Conservation (phyloP, 1,140 invertebrate species). For the Ooceraea biroi region DNA sequence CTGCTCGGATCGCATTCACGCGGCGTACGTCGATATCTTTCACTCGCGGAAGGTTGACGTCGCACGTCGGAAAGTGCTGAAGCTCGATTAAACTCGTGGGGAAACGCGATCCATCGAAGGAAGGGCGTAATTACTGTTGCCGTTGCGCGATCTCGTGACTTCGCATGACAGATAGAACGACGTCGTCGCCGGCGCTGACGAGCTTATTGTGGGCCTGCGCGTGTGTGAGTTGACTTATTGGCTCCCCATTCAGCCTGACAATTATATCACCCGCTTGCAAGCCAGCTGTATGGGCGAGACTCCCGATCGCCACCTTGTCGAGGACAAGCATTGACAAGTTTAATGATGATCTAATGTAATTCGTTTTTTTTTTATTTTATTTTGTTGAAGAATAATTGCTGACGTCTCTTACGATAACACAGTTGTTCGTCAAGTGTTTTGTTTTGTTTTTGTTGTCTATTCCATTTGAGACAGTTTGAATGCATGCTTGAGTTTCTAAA, state of each 20-base stretch:
- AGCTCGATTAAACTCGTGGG: not conserved
- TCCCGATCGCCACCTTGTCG: slow-evolving; percentile 90
- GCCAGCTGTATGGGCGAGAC: slow-evolving; percentile 91
- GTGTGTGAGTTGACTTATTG: slow-evolving; percentile 89
- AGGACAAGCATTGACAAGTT: slow-evolving; percentile 8
- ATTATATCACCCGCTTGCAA: slow-evolving; percentile 92
- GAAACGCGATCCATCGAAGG: not conserved
- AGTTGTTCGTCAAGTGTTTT: too few species aligned
- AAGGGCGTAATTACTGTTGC: slow-evolving; percentile 12
- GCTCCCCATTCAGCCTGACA: slow-evolving; percentile 89
- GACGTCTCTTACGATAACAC: not conserved
- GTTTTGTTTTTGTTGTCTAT: too few species aligned
- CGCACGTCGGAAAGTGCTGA: not conserved
- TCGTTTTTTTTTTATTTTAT: too few species aligned
- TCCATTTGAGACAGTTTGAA: too few species aligned
- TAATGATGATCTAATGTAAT: slow-evolving; percentile 12
- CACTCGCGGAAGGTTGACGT: too few species aligned
- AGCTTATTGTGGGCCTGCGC: slow-evolving; percentile 91
- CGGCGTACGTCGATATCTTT: not conserved
- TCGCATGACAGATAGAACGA: slow-evolving; percentile 89
- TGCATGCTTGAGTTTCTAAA: too few species aligned
- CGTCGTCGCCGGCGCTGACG: slow-evolving; percentile 88
- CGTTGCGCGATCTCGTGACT: slow-evolving; percentile 51
- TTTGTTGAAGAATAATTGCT: too few species aligned
- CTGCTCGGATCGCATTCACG: not conserved